Base-by-base conservation (phyloP, 30 jellyfish, hydroid and myxozoan species). In the Aurelia aurita region DNA sequence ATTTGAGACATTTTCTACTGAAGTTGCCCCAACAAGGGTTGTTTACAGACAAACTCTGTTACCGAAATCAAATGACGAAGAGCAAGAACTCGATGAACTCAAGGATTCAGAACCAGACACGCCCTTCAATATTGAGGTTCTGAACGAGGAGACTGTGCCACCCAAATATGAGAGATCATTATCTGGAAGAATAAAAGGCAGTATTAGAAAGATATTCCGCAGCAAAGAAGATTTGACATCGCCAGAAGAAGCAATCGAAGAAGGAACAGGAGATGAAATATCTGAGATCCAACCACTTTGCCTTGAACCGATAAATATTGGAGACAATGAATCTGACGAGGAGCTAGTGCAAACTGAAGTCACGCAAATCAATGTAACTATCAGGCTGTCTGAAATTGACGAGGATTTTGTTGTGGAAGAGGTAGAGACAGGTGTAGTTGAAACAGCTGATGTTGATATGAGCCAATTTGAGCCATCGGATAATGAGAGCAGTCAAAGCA, bases 361-460 rank as follows among this genome's bases (percentile, higher is more conserved):
- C 1, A 39, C 51, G 16, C 51, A 39, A 4, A 39, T 39, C 51
- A 39, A 39, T 9, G 51, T 39, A 39, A 39, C 51, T 39, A 39
- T 39, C 51, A 39, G 9, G 16, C 51, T 39, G 51, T 6, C 51
- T 1, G 51, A 39, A 39, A 7, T 7, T 0, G 16, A 39, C 6
- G 86, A 74, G 25, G 73, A 26, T 49, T 61, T 53, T 0, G 46
- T 73, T 49, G 2, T 72, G 6, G 85, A 73, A 1, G 85, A 73
- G n/a, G 20, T 20, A 4, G 72, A 53, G 25, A 51, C 22, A 14
- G 72, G 29, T 9, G 85, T 35, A 2, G 61, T 45, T 15, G 85
- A 73, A 35, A 21, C 72, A 7, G 69, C 19, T 23, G 85, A 35
- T 5, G 9, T 60, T 35, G 31, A 60, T 21, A 21, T 60, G 26